Evolutionary conservation across 1,140 invertebrate genomes (phyloP).

Genomic region (Drosophila guanche): DNA sequence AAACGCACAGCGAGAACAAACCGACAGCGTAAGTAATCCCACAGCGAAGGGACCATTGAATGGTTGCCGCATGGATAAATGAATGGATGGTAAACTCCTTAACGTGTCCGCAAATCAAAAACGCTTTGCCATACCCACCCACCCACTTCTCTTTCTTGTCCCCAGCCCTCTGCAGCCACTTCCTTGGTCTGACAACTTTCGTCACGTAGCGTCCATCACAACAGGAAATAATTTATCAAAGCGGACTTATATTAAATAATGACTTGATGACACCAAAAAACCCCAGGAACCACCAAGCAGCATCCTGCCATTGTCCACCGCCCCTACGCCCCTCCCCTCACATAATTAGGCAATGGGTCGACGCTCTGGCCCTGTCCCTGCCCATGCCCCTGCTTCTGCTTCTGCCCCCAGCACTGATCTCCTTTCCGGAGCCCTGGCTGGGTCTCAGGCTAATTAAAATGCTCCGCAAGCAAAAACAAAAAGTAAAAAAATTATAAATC

Average conservation of each 20-base stretch:
- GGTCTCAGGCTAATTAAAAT: conserved; percentile 46
- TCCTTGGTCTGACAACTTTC: conserved; percentile 56
- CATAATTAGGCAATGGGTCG: conserved; percentile 52
- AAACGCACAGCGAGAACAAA: conserved; percentile 42
- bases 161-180: not conserved
- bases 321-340: conserved; percentile 6
- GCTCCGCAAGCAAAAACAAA: conserved; percentile 30
- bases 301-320: not conserved
- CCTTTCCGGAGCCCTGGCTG: not conserved
- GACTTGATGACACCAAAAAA: conserved; percentile 67
- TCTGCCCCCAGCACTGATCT: not conserved
- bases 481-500: conserved; percentile 49
- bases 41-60: no score
- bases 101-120: conserved; percentile 66
- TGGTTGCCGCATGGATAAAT: conserved; percentile 15
- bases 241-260: conserved; percentile 70
- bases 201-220: conserved; percentile 69
- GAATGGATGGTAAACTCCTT: conserved; percentile 22
- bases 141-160: not conserved
- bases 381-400: no score
- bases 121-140: not conserved
- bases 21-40: no score
- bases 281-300: conserved; percentile 6
- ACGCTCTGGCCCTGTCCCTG: no score
- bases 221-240: conserved; percentile 81